These are phyloP conservation scores for Deilephila porcellus DNA, from an alignment of 2,888 invertebrate species.

Conservation along the genomic window DNA sequence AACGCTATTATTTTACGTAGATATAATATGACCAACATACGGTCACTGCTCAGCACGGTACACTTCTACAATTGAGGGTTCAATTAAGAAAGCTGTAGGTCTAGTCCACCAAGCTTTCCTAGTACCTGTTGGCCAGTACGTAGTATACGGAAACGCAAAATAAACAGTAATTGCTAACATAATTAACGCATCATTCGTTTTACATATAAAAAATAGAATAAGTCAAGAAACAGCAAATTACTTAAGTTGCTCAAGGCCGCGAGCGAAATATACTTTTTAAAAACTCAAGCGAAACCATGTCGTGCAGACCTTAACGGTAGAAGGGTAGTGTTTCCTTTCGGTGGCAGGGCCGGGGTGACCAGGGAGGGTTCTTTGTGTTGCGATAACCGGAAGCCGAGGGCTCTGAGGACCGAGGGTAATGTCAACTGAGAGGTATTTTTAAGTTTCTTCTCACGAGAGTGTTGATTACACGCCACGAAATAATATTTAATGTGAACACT, in stretches of 20 bases:
- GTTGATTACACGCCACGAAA: conserved; percentile 64
- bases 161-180: neutral
- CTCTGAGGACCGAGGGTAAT: conserved; percentile 81
- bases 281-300: conserved; percentile 53
- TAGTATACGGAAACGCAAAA: neutral
- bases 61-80: neutral
- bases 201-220: neutral
- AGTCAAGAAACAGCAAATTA: conserved; percentile 9
- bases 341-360: conserved; percentile 54
- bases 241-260: conserved; percentile 42
- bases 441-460: conserved; percentile 71
- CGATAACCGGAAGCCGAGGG: conserved; percentile 84
- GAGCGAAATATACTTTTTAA: conserved; percentile 70
- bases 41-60: too few relatives aligned
- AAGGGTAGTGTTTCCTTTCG: conserved; percentile 83
- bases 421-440: conserved; percentile 80
- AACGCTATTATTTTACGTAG: too few relatives aligned
- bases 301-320: conserved; percentile 81
- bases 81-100: neutral
- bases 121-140: neutral
- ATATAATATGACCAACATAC: too few relatives aligned
- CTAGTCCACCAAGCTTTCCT: too few relatives aligned
- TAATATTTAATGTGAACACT: conserved; percentile 26
- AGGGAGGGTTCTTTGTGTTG: conserved; percentile 77
- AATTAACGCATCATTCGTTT: neutral